Evolutionary conservation across 2,113 vertebrate species (phyloP).

Genomic region (Hydrolagus affinis): DNA sequence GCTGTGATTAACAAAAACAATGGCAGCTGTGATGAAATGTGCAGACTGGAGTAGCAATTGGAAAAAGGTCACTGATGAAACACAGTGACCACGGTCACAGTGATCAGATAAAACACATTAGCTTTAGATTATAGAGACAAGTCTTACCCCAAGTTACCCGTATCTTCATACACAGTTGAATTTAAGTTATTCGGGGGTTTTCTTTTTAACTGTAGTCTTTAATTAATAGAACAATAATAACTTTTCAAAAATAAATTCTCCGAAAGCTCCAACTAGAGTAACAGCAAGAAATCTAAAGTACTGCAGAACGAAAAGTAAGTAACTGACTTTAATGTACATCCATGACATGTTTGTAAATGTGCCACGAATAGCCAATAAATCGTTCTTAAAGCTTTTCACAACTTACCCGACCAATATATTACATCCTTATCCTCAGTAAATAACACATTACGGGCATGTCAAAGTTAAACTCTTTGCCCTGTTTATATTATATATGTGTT

Average conservation of each 20-base stretch:
- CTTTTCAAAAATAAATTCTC: conserved; percentile 3
- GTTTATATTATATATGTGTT: background rate
- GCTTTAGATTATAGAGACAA: too few species aligned
- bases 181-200: background rate
- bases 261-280: background rate
- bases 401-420: background rate
- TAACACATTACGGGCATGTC: background rate
- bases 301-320: background rate
- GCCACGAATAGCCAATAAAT: background rate
- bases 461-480: background rate
- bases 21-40: too few species aligned
- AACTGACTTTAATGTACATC: background rate
- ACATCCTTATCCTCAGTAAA: background rate
- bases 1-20: too few species aligned
- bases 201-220: background rate
- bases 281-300: background rate
- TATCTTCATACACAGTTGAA: background rate
- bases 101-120: too few species aligned
- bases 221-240: background rate
- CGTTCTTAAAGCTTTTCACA: background rate
- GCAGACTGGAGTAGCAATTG: too few species aligned
- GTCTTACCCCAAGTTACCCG: too few species aligned
- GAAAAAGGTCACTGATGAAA: too few species aligned
- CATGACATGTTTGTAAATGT: background rate
- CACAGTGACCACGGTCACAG: too few species aligned